Evolutionary conservation across 2,113 vertebrate species (phyloP), one percentile per base, ranked within the genome.

Genomic region (Hoplias malabaricus): DNA sequence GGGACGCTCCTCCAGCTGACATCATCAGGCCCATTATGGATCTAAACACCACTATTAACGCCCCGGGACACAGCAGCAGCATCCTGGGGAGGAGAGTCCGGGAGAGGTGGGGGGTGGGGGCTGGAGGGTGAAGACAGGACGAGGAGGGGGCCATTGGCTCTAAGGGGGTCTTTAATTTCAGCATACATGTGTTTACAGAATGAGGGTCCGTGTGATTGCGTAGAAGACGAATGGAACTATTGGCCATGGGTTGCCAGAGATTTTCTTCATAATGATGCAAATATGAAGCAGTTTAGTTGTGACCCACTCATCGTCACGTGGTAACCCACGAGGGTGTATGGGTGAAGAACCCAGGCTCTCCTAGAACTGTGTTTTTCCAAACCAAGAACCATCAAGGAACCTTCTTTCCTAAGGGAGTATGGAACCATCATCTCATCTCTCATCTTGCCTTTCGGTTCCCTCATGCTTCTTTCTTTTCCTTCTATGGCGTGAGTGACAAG

Each of bases 401-500:
- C 9, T 38, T 38, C 36, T 38, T 9, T 38, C 9, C 9, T 38
- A 38, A 38, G 36, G 9, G 36, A 5, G 9, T 43, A 61, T 69
- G 48, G 76, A 69, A 43, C 71, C 62, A 57, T 67, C 54, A 78
- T 75, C 56, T 73, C 19, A 73, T 5, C 27, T 59, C 13, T 9
- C 4, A 38, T 38, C 36, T 38, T 38, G 36, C 14, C 43, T 16
- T 2, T 12, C 19, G 3, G 19, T 3, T 19, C 16, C 46, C 19
- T 2, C 40, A 7, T 42, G 9, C 46, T 48, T 23, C 59, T 74
- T 75, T 79, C 42, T 57, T 11, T 3, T 11, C 68, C 59, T 81
- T 65, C 69, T 69, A 69, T 42, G 48, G 21, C 73, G 67, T 72
- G 59, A 78, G 77, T 80, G 82, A 85, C 80, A 77, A 82, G 79